Evolutionary conservation across 2,113 vertebrate genomes (phyloP), one percentile per base, ranked within the genome.

Genomic region (Calyptommatus sinebrachiatus): DNA sequence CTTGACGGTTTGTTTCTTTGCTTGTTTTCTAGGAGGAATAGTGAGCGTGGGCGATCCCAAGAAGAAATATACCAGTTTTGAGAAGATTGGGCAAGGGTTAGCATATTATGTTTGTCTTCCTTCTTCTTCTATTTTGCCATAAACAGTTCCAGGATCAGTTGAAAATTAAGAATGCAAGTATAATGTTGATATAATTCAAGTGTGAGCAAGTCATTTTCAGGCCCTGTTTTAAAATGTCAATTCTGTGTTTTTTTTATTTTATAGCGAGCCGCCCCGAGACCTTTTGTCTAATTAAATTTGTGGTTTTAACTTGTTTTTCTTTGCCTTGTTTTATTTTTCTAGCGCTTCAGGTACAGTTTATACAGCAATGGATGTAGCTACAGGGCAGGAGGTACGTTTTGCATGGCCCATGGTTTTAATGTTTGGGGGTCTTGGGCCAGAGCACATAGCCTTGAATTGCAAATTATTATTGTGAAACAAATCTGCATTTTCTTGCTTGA

Each of bases 31-130:
- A 97, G 98, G 98, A 84, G 99, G 97, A 73, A 99, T 99, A 0
- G 98, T 99, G 57, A 99, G 97, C 12, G 97, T 98, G 68, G 98
- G 98, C 0, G 97, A 99, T 87, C 97, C 98, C 4, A 99, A 99
- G 91, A 98, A 98, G 94, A 99, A 98, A 85, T 99, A 99, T 53
- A 98, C 97, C 0, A 95, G 96, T 35, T 99, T 99, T 89, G 98
- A 99, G 93, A 99, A 99, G 94, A 99, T 99, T 26, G 98, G 98
- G 83, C 97, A 99, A 90, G 97, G 97, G 97, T 99, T 73, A 94
- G 98, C 95, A 89, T 74, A 4, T 1, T 29, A n/a, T 0, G 77
- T 84, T 60, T 77, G 81, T 20, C 65, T 0, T 35, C n/a, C 61
- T 70, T 0, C 60, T 1, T 73, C 84, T 82, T 66, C 48, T 70